These are phyloP conservation scores for Romanogobio albipinnatus DNA, from an alignment of 2,113 vertebrate genomes.

Conservation along the genomic window DNA sequence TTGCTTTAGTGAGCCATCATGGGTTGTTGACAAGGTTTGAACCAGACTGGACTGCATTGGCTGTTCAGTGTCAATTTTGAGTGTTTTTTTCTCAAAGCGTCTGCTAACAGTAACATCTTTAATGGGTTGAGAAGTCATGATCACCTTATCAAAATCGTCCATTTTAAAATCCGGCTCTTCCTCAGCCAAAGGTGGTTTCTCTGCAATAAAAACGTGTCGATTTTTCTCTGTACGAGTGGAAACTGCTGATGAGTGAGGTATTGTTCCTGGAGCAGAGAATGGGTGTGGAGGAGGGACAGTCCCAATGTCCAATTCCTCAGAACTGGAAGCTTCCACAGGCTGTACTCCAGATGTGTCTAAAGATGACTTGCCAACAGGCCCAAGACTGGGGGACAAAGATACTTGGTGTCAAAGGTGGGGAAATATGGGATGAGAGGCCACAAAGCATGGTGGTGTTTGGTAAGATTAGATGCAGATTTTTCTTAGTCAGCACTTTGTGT, in stretches of 20 bases:
- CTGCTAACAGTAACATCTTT: neutral
- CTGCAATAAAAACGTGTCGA: conserved; percentile 19
- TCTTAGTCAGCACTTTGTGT: neutral
- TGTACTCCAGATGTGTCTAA: conserved; percentile 52
- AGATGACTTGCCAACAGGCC: conserved; percentile 36
- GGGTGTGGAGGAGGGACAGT: conserved; percentile 49
- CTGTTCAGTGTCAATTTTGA: conserved; percentile 33
- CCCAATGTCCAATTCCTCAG: conserved; percentile 20
- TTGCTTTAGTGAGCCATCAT: neutral
- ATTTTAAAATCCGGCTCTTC: conserved; percentile 50
- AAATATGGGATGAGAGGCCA: neutral
- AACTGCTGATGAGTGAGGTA: neutral
- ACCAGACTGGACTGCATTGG: neutral
- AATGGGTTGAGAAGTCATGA: neutral
- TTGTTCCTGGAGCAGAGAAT: conserved; percentile 31
- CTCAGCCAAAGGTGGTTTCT: conserved; percentile 46
- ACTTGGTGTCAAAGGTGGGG: conserved; percentile 60
- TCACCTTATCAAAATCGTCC: conserved; percentile 16
- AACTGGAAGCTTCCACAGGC: conserved; percentile 25
- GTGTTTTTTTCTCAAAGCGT: neutral
- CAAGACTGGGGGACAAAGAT: conserved; percentile 72
- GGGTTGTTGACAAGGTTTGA: conserved; percentile 8
- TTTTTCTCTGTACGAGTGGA: neutral
- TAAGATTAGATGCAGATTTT: conserved; percentile 16
- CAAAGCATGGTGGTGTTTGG: conserved; percentile 6